These are phyloP conservation scores for Camponotus floridanus DNA, from an alignment of 1,140 invertebrate genomes.

Conservation along the genomic window DNA sequence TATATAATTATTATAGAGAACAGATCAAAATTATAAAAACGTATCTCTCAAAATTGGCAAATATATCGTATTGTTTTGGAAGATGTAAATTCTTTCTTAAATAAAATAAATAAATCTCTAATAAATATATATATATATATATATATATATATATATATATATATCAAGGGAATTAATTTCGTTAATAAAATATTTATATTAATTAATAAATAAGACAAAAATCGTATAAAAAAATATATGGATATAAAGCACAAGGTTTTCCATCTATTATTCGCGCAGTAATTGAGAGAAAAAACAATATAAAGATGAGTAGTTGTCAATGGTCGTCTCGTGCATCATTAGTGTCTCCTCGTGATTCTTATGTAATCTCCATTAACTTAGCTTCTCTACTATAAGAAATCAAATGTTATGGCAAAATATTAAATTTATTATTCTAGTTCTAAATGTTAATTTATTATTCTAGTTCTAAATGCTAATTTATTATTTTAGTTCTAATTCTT, in stretches of 20 bases:
- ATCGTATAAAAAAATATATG: background rate
- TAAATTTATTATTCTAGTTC: no score
- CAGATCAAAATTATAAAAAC: background rate
- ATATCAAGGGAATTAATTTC: no score
- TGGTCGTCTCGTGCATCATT: background rate
- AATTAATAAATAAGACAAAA: background rate
- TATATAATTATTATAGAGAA: background rate
- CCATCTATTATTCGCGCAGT: background rate
- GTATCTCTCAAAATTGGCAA: background rate
- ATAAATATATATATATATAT: no score
- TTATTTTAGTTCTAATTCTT: no score
- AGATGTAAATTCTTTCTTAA: background rate
- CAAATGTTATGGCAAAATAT: no score
- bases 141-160: no score
- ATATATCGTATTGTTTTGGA: background rate
- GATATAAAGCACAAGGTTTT: no score
- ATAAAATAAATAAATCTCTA: no score
- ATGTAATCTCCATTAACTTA: slow-evolving; percentile 2
- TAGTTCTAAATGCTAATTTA: no score
- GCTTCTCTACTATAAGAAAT: no score
- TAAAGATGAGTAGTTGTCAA: background rate
- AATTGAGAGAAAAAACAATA: background rate
- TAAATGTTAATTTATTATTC: no score
- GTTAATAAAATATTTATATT: background rate
- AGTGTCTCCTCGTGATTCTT: background rate